These are phyloP conservation scores for Melipona quadrifasciata DNA, from an alignment of 1,140 invertebrate genomes.

Conservation along the genomic window DNA sequence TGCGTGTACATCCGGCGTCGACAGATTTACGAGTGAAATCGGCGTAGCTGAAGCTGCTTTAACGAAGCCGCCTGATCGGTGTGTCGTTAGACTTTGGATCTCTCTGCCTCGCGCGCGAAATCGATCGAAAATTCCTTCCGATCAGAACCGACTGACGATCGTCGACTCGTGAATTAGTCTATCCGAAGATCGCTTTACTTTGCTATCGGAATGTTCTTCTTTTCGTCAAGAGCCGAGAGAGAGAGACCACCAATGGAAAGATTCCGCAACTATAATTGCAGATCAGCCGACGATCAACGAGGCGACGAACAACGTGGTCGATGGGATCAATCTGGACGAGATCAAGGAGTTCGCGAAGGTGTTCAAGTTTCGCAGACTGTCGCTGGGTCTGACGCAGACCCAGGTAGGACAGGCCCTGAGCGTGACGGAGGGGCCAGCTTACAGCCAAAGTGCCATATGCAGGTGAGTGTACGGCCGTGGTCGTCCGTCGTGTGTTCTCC, in stretches of 20 bases:
- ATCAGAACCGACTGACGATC: too few relatives aligned
- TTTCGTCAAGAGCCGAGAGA: too few relatives aligned
- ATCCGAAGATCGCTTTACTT: too few relatives aligned
- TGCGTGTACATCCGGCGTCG: slow-evolving; percentile 55
- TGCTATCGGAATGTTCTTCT: too few relatives aligned
- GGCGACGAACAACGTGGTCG: slow-evolving; percentile 95
- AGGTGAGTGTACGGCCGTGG: slow-evolving; percentile 85
- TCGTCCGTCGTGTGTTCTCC: background rate
- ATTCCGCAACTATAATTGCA: slow-evolving; percentile 75
- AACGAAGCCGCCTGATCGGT: slow-evolving; percentile 57
- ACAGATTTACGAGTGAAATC: slow-evolving; percentile 74
- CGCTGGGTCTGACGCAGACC: slow-evolving; percentile 96
- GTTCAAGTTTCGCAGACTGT: slow-evolving; percentile 96
- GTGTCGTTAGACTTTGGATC: slow-evolving; percentile 52
- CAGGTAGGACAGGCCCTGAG: slow-evolving; percentile 97
- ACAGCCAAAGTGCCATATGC: slow-evolving; percentile 99
- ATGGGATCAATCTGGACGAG: slow-evolving; percentile 98
- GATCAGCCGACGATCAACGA: slow-evolving; percentile 96
- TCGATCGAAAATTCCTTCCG: slow-evolving; percentile 25
- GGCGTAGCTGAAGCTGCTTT: slow-evolving; percentile 57
- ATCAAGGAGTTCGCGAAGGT: slow-evolving; percentile 99
- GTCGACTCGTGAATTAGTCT: too few relatives aligned
- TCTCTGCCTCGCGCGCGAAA: slow-evolving; percentile 16
- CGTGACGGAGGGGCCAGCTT: slow-evolving; percentile 97
- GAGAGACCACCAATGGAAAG: background rate